phyloP scores from a whole-genome alignment of 2,888 invertebrate species.

The Beris chalybata region DNA sequence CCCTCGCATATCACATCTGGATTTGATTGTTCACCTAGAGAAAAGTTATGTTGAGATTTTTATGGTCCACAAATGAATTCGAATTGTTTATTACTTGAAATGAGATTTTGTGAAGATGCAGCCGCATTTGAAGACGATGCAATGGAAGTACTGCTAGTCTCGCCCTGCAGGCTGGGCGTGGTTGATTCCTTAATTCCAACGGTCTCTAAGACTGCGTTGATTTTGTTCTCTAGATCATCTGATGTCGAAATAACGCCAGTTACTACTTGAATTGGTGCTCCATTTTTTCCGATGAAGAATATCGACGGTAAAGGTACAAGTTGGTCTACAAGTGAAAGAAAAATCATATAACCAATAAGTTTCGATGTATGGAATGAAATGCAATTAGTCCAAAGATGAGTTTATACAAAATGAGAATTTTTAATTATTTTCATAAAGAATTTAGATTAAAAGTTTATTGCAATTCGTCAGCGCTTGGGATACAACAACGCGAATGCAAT shows the following conservation, averaged over 20 bases:
- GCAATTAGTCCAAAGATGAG: no score
- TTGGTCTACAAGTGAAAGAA: slow-evolving; percentile 60
- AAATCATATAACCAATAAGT: no score
- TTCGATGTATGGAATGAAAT: no score
- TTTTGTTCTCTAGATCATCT: slow-evolving; percentile 64
- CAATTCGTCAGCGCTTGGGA: no score
- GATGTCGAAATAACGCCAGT: slow-evolving; percentile 64
- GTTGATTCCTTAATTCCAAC: slow-evolving; percentile 38
- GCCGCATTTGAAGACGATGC: not conserved
- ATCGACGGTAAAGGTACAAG: slow-evolving; percentile 77
- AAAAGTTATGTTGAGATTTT: not conserved
- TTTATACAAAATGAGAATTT: no score
- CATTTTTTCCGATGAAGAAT: slow-evolving; percentile 84
- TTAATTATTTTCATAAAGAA: no score
- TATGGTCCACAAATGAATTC: not conserved
- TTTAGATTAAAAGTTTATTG: no score
- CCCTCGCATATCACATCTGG: slow-evolving; percentile 60
- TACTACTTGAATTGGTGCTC: slow-evolving; percentile 78
- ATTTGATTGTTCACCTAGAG: slow-evolving; percentile 25
- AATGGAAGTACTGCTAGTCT: not conserved
- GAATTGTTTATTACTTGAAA: slow-evolving; percentile 28
- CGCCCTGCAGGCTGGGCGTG: not conserved
- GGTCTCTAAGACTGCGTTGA: slow-evolving; percentile 61
- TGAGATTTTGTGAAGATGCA: slow-evolving; percentile 27
- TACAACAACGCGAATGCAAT: no score